These are phyloP conservation scores for Gerosis bhagava DNA, from an alignment of 2,888 invertebrate species.

Conservation along the genomic window DNA sequence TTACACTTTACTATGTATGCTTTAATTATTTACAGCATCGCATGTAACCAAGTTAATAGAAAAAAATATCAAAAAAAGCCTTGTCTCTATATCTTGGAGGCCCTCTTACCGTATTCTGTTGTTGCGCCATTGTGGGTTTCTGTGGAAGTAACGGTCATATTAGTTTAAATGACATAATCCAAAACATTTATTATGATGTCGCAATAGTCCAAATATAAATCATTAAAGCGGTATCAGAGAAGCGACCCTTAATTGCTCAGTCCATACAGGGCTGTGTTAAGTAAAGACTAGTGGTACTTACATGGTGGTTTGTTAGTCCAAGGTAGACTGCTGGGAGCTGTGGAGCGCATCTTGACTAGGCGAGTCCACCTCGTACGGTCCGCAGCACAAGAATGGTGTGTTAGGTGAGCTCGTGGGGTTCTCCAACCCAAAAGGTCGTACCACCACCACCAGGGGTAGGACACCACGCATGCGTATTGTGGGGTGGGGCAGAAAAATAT, in stretches of 20 bases:
- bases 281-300: slow-evolving; percentile 38
- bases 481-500: slow-evolving; percentile 70
- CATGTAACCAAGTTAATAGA: slow-evolving; percentile 36
- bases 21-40: slow-evolving; percentile 44
- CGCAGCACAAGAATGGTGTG: slow-evolving; percentile 59
- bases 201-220: slow-evolving; percentile 6
- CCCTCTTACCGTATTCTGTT: slow-evolving; percentile 43
- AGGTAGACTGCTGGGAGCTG: slow-evolving; percentile 16
- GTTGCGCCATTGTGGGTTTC: slow-evolving; percentile 29
- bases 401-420: slow-evolving; percentile 53
- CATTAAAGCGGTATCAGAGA: neutral
- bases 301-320: slow-evolving; percentile 38
- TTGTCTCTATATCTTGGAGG: slow-evolving; percentile 36
- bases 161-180: slow-evolving; percentile 5
- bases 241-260: slow-evolving; percentile 3
- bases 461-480: slow-evolving; percentile 68
- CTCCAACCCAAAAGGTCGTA: slow-evolving; percentile 57
- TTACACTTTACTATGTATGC: slow-evolving; percentile 45
- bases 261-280: too few relatives aligned
- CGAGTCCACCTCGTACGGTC: slow-evolving; percentile 15
- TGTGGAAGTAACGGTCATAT: slow-evolving; percentile 35
- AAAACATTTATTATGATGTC: slow-evolving; percentile 7
- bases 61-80: slow-evolving; percentile 38
- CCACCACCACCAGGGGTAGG: slow-evolving; percentile 67
- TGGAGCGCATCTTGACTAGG: slow-evolving; percentile 10